Evolutionary conservation across 1,140 invertebrate genomes (phyloP), one percentile per base, ranked within the genome.

Genomic region (Parapsyche elsis): DNA sequence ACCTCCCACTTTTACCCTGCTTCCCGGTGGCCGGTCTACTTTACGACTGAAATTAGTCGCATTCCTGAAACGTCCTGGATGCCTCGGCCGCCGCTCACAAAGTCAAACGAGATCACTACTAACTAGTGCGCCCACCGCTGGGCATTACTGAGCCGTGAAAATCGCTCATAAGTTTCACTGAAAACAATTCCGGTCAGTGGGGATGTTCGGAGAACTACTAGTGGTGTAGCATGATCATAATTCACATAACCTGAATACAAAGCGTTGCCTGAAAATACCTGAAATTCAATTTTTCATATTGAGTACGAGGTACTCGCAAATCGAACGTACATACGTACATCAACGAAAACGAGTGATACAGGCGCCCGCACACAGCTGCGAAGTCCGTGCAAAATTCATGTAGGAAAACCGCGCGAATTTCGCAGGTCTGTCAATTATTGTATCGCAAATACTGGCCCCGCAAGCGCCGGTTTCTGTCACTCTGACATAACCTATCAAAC

Each of bases 21-120:
- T 71, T 38, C 23, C 71, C n/a, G n/a, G 44, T 53, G 16, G n/a
- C 57, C 38, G 76, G 26, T 70, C 57, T 38, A 80, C 76, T 80
- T 80, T 80, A 80, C 73, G 59, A 61, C 73, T 78, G 79, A 80
- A 82, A 82, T 82, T 82, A 82, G 81, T 82, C 81, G 76, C 81
- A 82, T 80, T 78, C 78, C 76, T 70, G 38, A 70, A 67, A 59
- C 74, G 59, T 59, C 74, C 46, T 61, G 78, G 67, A 70, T 80
- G 67, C 79, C 76, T 81, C 71, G 16, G 30, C 67, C 57, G 67
- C 49, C 57, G 46, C 73, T 75, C 73, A 76, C 59, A 74, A 76
- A 80, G 75, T 82, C 79, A 82, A 80, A 80, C 81, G 73, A 71
- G 81, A 80, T 80, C 76, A 80, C 81, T 49, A 45, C 79, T 80